Evolutionary conservation across 2,797 vertebrate genomes (phyloP), one percentile per base, ranked within the genome.

Genomic region (Sebastiscus tertius): DNA sequence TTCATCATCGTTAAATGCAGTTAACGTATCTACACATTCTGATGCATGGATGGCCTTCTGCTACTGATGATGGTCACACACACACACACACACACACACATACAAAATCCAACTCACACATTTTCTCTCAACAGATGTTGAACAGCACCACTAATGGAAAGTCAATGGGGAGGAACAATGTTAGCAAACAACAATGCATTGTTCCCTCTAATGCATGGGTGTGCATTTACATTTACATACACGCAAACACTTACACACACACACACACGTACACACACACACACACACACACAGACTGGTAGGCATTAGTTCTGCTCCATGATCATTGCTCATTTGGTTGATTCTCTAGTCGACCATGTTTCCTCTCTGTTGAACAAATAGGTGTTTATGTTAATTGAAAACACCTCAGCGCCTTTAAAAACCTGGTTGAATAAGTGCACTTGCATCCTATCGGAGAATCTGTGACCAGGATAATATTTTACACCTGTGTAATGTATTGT

Each of bases 151-250:
- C 92, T 95, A 95, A 94, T 95, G 93, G 91, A 93, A 91, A 96
- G 90, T 94, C 93, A 94, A 93, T 94, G 94, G 91, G 92, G 93
- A 93, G 93, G 94, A 94, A 95, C 94, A 91, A 66, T 90, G 90
- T 95, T 94, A 89, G 90, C 92, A 89, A 92, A 94, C 88, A 94
- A 88, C 89, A 93, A 88, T 86, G 86, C 82, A 93, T 92, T 91
- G 90, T 93, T 91, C 83, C 70, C 84, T 68, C 80, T 76, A 71
- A 91, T 86, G 80, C 85, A 88, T 86, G 66, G 65, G 63, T 76
- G 83, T 89, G 82, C 52, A 49, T 77, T 66, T 34, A 62, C 70
- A 75, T 80, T 54, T 26, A 9, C 49, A 70, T 72, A 62, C 49
- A 22, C 56, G 10, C 78, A 16, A 26, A 36, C 59, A 55, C 59